Evolutionary conservation across 2,888 invertebrate genomes (phyloP), one percentile per base, ranked within the genome.

Genomic region (Electrophaes corylata): DNA sequence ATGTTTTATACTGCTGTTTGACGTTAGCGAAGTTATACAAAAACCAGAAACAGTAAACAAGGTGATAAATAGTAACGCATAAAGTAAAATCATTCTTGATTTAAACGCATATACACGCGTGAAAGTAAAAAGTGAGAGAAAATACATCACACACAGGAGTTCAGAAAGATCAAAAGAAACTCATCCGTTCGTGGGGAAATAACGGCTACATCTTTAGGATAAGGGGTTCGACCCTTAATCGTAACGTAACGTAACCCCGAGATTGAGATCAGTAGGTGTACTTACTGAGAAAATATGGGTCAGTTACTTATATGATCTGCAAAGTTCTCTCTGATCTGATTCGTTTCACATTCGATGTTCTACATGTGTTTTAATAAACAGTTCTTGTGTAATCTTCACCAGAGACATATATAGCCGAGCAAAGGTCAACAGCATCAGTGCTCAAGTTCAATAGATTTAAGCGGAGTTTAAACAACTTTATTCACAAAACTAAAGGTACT

Each of bases 211-310:
- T 41, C 16, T 40, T 40, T 18, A 40, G 29, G 39, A 18, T 18
- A 40, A 37, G 11, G 35, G 57, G 48, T 48, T 52, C 37, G 47
- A 58, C 58, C 58, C 49, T 14, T 35, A 49, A 53, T 53, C 49
- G 49, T 44, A 53, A 12, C 48, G 20, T 26, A 18, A 39, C 29
- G 18, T 26, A 18, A 39, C 29, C 40, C 45, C 39, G 31, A 58
- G 53, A 52, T 37, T 50, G 26, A 46, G 45, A 50, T 54, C 49
- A 46, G 45, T 50, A 37, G 14, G 20, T 20, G 44, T 18, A 35
- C 35, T 19, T 18, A 35, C 40, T 19, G 31, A 44, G 45, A 46
- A 59, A 41, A 46, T 53, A 58, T 48, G 48, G 49, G 49, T 33
- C 44, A 48, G 31, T 50, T 59, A 58, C 54, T 53, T 48, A 40